Percentiles rank a stretch among this genome's conserved stretches.
These are phyloP conservation scores for Hyposoter didymator DNA, from an alignment of 2,888 invertebrate species.

Conservation along the genomic window DNA sequence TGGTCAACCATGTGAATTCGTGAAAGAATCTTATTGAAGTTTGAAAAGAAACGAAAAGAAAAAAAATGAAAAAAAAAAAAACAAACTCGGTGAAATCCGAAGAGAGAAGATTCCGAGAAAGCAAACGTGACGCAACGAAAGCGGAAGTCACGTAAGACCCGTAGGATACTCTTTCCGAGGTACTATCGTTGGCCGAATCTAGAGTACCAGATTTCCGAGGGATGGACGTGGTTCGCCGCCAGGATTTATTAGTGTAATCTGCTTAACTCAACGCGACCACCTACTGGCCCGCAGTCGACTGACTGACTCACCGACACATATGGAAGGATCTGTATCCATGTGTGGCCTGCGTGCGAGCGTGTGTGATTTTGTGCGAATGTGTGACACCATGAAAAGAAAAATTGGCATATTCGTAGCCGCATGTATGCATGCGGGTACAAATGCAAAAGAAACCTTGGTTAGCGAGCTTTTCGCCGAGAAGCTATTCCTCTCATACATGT, in stretches of 20 bases:
- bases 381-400: background rate
- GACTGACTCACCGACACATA: conserved; percentile 10
- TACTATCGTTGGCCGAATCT: conserved; percentile 64
- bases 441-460: conserved; percentile 42
- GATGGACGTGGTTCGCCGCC: conserved; percentile 74
- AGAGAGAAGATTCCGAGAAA: conserved; percentile 48
- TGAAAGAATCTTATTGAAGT: conserved; percentile 40
- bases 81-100: conserved; percentile 35
- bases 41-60: conserved; percentile 4
- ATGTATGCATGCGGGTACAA: background rate
- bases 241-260: conserved; percentile 81
- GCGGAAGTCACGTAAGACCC: conserved; percentile 73
- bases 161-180: conserved; percentile 71
- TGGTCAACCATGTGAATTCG: conserved; percentile 2
- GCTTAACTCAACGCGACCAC: conserved; percentile 74
- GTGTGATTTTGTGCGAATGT: background rate
- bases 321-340: background rate
- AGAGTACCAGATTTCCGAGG: conserved; percentile 73
- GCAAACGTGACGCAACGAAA: conserved; percentile 67
- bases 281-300: conserved; percentile 59
- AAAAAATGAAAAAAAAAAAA: background rate
- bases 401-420: conserved; percentile 14
- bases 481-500: conserved; percentile 57
- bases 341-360: background rate
- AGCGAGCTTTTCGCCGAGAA: conserved; percentile 64